Evolutionary conservation across 2,888 invertebrate species (phyloP), one percentile per base, ranked within the genome.

Genomic region (Thera obeliscata): DNA sequence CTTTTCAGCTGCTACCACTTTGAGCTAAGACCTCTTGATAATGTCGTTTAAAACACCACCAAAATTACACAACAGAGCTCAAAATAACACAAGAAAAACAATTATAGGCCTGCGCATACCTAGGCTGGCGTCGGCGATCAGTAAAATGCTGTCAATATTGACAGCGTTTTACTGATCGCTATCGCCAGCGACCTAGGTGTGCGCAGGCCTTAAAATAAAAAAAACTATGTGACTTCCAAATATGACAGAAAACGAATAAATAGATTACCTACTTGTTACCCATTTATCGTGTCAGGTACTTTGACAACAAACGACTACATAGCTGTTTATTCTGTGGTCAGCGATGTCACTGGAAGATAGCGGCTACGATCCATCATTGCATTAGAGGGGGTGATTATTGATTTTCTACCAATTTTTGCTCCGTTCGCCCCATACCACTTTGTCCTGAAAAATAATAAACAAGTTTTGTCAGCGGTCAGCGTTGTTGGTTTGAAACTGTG

Each of bases 321-420:
- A 76, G 76, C 75, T 78, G 76, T 82, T 81, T 78, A 78, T 77
- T 74, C 69, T 74, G 66, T 78, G 83, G 84, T 80, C 84, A 85
- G 82, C 81, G 89, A 91, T 90, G 89, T 88, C 87, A 81, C 82
- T 76, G 76, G 76, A 80, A 88, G 91, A 90, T 91, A 91, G 86
- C 85, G 83, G 70, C 72, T 72, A 74, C 85, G 80, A 91, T 91
- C 90, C 87, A 89, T 91, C 91, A 91, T 85, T 87, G 87, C 83
- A 89, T 88, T 90, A 89, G 83, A 82, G 88, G 89, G 89, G 88
- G 81, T 70, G 80, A 80, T 81, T 88, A 91, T 91, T 87, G 90
- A 91, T 91, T 90, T 89, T 85, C 64, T 76, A 82, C 80, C 81
- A 82, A 82, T 83, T 84, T 84, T 84, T 78, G 74, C 79, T 73